Conservation (phyloP, 2,888 invertebrate species). For the Machimus atricapillus region DNA sequence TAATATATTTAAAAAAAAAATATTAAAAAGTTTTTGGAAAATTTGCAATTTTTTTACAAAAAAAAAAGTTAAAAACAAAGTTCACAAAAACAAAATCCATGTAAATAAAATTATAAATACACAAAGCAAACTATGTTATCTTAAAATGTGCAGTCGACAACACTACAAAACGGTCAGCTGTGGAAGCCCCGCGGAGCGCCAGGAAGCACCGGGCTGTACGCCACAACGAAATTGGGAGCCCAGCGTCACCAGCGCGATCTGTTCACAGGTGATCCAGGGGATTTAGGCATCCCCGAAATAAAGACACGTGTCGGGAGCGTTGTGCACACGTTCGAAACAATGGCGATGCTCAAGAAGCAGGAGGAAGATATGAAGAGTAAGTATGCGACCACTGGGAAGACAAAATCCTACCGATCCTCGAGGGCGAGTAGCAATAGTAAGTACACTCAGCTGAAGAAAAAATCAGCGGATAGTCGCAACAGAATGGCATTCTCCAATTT, state of each 20-base stretch:
- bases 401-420: slow-evolving; percentile 42
- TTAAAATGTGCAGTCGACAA: slow-evolving; percentile 51
- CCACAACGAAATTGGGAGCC: slow-evolving; percentile 52
- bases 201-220: not conserved
- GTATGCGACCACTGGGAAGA: slow-evolving; percentile 16
- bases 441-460: slow-evolving; percentile 59
- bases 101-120: slow-evolving; percentile 39
- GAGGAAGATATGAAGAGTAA: slow-evolving; percentile 44
- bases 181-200: slow-evolving; percentile 31
- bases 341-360: slow-evolving; percentile 56
- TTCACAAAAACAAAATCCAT: not conserved
- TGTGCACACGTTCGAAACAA: slow-evolving; percentile 61
- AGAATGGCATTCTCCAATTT: slow-evolving; percentile 34
- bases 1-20: not conserved
- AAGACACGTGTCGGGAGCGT: slow-evolving; percentile 61
- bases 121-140: slow-evolving; percentile 28
- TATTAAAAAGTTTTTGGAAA: not conserved
- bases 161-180: slow-evolving; percentile 48
- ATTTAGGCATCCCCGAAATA: slow-evolving; percentile 61
- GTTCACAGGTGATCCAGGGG: slow-evolving; percentile 61
- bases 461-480: slow-evolving; percentile 57
- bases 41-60: slow-evolving; percentile 9
- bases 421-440: slow-evolving; percentile 51
- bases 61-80: not conserved
- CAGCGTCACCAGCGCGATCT: slow-evolving; percentile 60